A percentile compares a stretch with the other conserved stretches of the same genome.
Conservation (phyloP, 37 sponge, comb jelly and placozoan genomes). For the Cliona cf. orientalis region DNA sequence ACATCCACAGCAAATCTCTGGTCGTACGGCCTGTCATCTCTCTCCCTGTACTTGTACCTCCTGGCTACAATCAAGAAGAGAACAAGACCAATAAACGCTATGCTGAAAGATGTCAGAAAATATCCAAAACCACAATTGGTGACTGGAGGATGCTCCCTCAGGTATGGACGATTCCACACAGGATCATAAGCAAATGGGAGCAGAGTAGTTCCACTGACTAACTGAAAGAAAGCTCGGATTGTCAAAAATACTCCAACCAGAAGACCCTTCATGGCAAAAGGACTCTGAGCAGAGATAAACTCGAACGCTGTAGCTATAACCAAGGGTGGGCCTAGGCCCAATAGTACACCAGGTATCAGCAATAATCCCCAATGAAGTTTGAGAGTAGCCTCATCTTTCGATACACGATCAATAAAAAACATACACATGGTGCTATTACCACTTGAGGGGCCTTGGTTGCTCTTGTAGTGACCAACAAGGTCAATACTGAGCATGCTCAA, state of each 20-base stretch:
- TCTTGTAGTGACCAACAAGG: background rate
- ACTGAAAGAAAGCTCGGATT: background rate
- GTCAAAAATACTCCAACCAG: background rate
- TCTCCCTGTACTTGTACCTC: background rate
- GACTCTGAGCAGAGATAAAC: conserved; percentile 9
- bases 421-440: too few relatives aligned
- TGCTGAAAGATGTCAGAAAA: background rate
- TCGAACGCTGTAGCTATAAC: background rate
- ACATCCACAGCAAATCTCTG: background rate
- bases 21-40: background rate
- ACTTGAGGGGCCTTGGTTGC: background rate
- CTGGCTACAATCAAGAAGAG: background rate
- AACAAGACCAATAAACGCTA: background rate
- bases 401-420: too few relatives aligned
- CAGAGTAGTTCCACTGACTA: background rate
- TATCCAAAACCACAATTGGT: conserved; percentile 6
- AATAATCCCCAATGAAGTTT: background rate
- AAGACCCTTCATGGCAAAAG: background rate
- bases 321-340: background rate
- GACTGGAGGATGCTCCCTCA: background rate
- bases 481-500: background rate
- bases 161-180: background rate
- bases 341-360: background rate
- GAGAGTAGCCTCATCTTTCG: background rate
- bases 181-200: background rate